Conservation (phyloP, 2,113 vertebrate species). For the Phycodurus eques region DNA sequence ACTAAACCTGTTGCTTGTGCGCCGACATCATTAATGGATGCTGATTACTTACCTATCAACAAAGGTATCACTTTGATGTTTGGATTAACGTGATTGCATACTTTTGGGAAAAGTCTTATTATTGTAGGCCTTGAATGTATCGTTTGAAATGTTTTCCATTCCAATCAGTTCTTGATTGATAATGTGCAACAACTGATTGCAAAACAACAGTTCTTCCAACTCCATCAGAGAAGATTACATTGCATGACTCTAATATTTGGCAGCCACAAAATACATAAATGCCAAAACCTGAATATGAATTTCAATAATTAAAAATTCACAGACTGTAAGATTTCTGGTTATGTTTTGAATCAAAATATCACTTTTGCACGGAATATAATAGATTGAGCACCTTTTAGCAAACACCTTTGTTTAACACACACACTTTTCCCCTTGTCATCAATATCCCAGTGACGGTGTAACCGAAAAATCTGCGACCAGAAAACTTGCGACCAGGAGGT, state of each 20-base stretch:
- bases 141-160: neutral
- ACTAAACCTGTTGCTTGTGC: neutral
- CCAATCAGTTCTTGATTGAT: neutral
- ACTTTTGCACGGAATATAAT: neutral
- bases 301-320: neutral
- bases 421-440: neutral
- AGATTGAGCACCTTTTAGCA: neutral
- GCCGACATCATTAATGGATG: neutral
- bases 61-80: neutral
- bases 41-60: neutral
- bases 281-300: conserved; percentile 1
- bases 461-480: too few species aligned
- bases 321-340: neutral
- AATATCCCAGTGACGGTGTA: neutral
- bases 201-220: neutral
- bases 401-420: neutral
- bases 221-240: neutral
- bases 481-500: too few species aligned
- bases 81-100: neutral
- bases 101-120: neutral
- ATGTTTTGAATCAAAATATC: neutral
- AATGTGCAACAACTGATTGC: neutral
- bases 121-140: neutral
- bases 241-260: neutral
- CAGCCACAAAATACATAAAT: neutral